phyloP scores from a whole-genome alignment of 2,888 invertebrate genomes.

The Andrena trimmerana region DNA sequence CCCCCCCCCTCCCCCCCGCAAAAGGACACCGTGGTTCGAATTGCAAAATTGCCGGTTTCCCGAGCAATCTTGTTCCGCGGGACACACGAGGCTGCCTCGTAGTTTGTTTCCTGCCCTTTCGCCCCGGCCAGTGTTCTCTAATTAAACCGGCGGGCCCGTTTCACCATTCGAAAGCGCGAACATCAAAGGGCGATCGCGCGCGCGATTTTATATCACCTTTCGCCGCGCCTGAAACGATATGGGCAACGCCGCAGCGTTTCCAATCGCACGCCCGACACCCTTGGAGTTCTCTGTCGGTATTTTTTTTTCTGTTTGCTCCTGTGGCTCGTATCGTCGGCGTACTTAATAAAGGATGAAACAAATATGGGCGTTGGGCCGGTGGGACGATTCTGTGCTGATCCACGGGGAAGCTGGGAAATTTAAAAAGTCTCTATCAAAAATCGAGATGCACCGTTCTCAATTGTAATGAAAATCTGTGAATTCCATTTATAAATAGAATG shows the following conservation, averaged over 20 bases:
- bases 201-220: conserved; percentile 56
- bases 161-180: conserved; percentile 61
- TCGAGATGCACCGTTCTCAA: no score
- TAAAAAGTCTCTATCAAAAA: conserved; percentile 1
- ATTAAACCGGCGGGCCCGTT: conserved; percentile 65
- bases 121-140: conserved; percentile 58
- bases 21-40: conserved; percentile 41
- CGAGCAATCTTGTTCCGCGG: conserved; percentile 35
- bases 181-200: conserved; percentile 62
- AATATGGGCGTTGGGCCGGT: background rate
- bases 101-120: conserved; percentile 64
- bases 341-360: conserved; percentile 32
- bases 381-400: conserved; percentile 1
- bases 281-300: background rate
- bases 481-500: no score
- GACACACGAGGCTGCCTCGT: conserved; percentile 3
- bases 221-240: background rate
- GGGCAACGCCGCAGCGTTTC: background rate
- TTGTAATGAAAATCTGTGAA: no score
- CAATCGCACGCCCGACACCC: background rate
- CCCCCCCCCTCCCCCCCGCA: background rate
- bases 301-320: background rate
- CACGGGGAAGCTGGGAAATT: conserved; percentile 6
- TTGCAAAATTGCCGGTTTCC: conserved; percentile 64
- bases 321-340: background rate